Percentiles rank a stretch among this genome's conserved stretches.
Conservation (phyloP, 2,888 invertebrate genomes). For the Rapana venosa region DNA sequence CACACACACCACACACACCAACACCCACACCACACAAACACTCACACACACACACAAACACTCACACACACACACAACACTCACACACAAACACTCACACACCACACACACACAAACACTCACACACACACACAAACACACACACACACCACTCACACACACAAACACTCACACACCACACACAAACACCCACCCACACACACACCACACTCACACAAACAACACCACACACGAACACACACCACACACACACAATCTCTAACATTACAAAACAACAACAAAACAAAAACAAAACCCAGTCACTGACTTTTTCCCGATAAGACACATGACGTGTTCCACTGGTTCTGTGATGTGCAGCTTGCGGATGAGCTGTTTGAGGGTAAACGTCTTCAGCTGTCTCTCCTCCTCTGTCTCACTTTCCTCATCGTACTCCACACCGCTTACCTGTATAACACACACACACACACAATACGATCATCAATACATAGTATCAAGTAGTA, state of each 20-base stretch:
- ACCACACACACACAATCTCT: background rate
- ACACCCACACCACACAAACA: background rate
- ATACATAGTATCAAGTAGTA: background rate
- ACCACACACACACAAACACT: background rate
- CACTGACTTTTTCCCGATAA: constrained; percentile 79
- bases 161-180: too few relatives aligned
- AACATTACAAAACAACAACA: background rate
- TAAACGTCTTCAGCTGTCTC: constrained; percentile 70
- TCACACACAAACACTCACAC: background rate
- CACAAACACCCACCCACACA: too few relatives aligned
- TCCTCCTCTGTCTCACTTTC: constrained; percentile 68
- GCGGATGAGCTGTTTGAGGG: constrained; percentile 79
- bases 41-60: constrained; percentile 6
- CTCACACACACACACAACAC: background rate
- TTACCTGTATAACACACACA: constrained; percentile 37
- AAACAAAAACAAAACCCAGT: background rate
- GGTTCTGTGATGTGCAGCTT: constrained; percentile 79
- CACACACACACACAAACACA: too few relatives aligned
- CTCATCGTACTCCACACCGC: constrained; percentile 62
- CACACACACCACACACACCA: background rate
- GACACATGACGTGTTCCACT: constrained; percentile 79
- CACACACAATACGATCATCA: background rate
- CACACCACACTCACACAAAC: background rate
- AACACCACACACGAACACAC: background rate
- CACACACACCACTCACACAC: too few relatives aligned